Evolutionary conservation across 2,113 vertebrate species (phyloP), one percentile per base, ranked within the genome.

Genomic region (Promerops cafer): DNA sequence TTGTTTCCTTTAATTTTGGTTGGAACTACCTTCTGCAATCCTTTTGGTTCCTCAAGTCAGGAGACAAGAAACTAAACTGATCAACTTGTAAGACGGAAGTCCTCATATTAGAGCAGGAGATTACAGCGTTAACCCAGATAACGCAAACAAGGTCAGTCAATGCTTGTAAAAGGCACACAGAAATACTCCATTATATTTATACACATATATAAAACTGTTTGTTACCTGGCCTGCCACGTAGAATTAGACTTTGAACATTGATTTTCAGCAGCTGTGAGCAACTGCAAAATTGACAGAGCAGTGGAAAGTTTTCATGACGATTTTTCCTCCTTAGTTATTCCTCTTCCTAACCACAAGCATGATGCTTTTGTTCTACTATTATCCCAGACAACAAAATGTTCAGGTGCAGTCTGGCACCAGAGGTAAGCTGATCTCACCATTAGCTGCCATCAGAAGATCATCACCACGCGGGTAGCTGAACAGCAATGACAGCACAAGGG

Each of bases 121-220:
- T 96, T 87, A 94, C 37, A 64, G 87, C 1, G 69, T 96, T 97
- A 94, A 95, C 93, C 94, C 87, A 93, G 89, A 95, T 95, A 94
- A 89, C 5, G 0, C 91, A 89, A 96, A 92, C 87, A 97, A 94
- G 95, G 95, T 97, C 94, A 96, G 50, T 39, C 60, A 24, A 22
- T 2, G 45, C 84, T 87, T 89, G 74, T 52, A 82, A 84, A 94
- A 96, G 70, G 71, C 72, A 87, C 47, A 27, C 35, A 84, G 81
- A 91, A 96, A 92, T 88, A 74, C 76, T 27, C 68, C 23, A 70
- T 77, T 82, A 45, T 50, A 39, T 35, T 20, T 19, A 74, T 30
- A 59, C 44, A 27, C 27, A 37, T 24, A 44, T 22, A 70, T 52
- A 69, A n/a, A 92, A 37, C 44, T 75, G 30, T 37, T 92, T 7